Evolutionary conservation across 2,888 invertebrate genomes (phyloP).

Genomic region (Catocala fraxini): DNA sequence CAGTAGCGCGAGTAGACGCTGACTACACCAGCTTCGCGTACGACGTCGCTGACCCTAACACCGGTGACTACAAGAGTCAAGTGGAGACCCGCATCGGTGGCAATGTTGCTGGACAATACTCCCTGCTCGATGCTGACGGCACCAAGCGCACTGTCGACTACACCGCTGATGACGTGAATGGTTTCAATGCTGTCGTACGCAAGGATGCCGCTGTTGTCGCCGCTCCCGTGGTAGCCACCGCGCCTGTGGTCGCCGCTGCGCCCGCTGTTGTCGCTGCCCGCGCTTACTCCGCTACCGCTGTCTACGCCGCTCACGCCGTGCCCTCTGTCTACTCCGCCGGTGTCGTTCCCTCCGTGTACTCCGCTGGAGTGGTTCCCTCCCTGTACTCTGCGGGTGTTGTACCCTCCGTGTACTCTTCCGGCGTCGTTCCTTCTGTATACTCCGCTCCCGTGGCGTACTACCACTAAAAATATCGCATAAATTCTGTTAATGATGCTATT

Average conservation of each 20-base stretch:
- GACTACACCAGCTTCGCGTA: slow-evolving; percentile 82
- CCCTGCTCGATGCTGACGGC: slow-evolving; percentile 84
- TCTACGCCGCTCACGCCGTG: slow-evolving; percentile 25
- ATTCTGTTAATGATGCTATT: slow-evolving; percentile 36
- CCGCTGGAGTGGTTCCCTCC: slow-evolving; percentile 31
- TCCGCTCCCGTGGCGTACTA: slow-evolving; percentile 42
- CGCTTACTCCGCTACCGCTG: slow-evolving; percentile 42
- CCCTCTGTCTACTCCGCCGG: slow-evolving; percentile 38
- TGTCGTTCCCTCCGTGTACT: slow-evolving; percentile 31
- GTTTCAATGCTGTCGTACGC: slow-evolving; percentile 87
- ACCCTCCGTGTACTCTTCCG: slow-evolving; percentile 21
- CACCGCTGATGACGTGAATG: slow-evolving; percentile 81
- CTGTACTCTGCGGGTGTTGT: slow-evolving; percentile 24
- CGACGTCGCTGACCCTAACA: slow-evolving; percentile 85
- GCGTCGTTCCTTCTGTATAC: slow-evolving; percentile 24
- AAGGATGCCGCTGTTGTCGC: slow-evolving; percentile 76
- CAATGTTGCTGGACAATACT: slow-evolving; percentile 84
- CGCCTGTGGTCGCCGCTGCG: slow-evolving; percentile 49
- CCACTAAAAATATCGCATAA: not conserved
- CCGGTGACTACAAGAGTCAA: slow-evolving; percentile 87
- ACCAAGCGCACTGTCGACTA: slow-evolving; percentile 86
- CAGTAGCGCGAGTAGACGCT: slow-evolving; percentile 65
- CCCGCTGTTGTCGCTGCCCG: slow-evolving; percentile 51
- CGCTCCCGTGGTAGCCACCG: slow-evolving; percentile 53
- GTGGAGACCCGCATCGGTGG: slow-evolving; percentile 83